Evolutionary conservation across 1,140 invertebrate genomes (phyloP), one percentile per base, ranked within the genome.

Genomic region (Drosophila eugracilis): DNA sequence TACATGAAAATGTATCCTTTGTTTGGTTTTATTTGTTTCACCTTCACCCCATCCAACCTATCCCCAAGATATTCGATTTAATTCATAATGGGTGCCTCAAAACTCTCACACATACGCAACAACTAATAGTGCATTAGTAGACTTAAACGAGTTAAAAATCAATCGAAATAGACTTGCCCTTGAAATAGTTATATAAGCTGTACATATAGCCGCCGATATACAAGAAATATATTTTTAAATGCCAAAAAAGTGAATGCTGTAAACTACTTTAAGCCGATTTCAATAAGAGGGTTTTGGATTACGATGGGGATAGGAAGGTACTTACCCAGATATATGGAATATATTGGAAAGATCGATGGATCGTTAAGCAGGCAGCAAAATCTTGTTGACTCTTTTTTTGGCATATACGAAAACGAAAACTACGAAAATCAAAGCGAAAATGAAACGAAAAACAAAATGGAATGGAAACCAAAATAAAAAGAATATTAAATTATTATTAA

Each of bases 111-210:
- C 59, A 79, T 55, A 75, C 77, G 78, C 78, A 86, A 86, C 77
- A 88, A 86, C 63, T 77, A 81, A 75, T 77, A 85, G 81, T 85
- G 81, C 81, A 85, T 85, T 85, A 85, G 73, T 85, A 85, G 81
- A 66, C 48, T 86, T 77, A 85, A 86, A 75, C 53, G 54, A 84
- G 63, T 84, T 71, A 48, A 85, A 78, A 85, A 84, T 84, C 79
- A 84, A 84, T 83, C 49, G 75, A 83, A 80, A 78, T 78, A 75
- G 58, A 84, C 80, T 76, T 75, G 66, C 71, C 58, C 70, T 74
- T 32, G 59, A 75, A 66, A 74, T 75, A 70, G 69, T 73, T 70
- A 57, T 70, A 41, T 44, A 70, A 50, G 44, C 52, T 70, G 67
- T 60, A 72, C 30, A 72, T 65, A 75, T 75, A 72, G 59, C 45